These are phyloP conservation scores for Melieria omissa DNA, from an alignment of 2,888 invertebrate species.

Conservation along the genomic window DNA sequence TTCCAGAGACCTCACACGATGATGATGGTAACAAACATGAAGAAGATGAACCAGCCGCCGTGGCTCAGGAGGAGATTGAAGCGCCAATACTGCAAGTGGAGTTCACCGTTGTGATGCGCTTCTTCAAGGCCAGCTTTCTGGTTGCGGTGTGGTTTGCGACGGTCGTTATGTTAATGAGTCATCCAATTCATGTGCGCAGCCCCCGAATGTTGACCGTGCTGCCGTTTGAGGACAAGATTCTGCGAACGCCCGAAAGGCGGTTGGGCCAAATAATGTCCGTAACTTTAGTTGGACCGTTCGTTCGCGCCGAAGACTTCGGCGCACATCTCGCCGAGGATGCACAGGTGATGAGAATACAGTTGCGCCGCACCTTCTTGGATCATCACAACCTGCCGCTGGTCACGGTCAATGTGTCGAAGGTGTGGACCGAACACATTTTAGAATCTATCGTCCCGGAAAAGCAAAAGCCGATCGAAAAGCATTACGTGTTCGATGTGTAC, in stretches of 20 bases:
- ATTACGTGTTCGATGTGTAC: slow-evolving; percentile 1
- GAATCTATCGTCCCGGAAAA: no score
- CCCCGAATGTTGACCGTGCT: background rate
- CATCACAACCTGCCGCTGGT: background rate
- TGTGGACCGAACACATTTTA: slow-evolving; percentile 12
- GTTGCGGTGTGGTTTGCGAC: background rate
- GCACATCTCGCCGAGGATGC: background rate
- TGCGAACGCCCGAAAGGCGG: background rate
- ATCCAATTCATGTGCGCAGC: background rate
- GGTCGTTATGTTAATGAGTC: slow-evolving; percentile 2
- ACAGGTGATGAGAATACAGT: background rate
- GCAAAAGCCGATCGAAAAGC: background rate
- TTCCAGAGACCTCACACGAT: background rate
- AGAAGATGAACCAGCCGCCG: background rate
- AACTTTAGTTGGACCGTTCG: slow-evolving; percentile 17
- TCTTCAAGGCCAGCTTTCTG: background rate
- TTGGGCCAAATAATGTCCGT: background rate
- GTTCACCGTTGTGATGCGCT: slow-evolving; percentile 2
- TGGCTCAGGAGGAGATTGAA: background rate
- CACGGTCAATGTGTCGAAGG: background rate
- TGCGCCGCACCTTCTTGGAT: slow-evolving; percentile 14
- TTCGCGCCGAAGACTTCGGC: background rate
- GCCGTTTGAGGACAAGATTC: background rate
- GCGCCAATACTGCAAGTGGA: background rate
- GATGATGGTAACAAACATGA: background rate